Evolutionary conservation across 2,888 invertebrate species (phyloP).

Genomic region (Adelognathus sp.): DNA sequence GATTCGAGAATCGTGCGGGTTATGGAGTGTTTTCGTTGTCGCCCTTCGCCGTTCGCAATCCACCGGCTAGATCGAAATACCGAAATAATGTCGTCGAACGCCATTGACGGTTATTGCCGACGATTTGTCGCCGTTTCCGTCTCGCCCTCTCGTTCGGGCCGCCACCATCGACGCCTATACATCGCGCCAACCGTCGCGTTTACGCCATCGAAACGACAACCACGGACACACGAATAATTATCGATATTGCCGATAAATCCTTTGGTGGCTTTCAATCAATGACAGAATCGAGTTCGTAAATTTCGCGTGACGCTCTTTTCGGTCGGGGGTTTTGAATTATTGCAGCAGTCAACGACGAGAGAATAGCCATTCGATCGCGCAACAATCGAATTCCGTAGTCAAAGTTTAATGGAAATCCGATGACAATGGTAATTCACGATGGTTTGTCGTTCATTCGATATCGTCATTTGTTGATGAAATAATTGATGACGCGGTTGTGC

Average conservation of each 20-base stretch:
- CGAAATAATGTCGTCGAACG: constrained; percentile 69
- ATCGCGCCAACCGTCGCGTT: neutral
- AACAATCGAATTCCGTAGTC: neutral
- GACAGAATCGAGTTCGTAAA: constrained; percentile 17
- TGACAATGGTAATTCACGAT: neutral
- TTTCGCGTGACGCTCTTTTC: neutral
- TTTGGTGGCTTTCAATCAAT: constrained; percentile 50
- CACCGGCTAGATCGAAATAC: constrained; percentile 62
- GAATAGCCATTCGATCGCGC: neutral
- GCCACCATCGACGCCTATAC: neutral
- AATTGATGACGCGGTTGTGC: neutral
- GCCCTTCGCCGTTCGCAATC: constrained; percentile 22
- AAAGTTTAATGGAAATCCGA: neutral
- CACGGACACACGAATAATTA: constrained; percentile 43
- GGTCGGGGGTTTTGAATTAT: constrained; percentile 17
- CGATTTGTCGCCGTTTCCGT: constrained; percentile 66
- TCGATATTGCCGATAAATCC: constrained; percentile 62
- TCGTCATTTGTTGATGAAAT: neutral
- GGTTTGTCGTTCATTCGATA: neutral
- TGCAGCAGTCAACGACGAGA: neutral
- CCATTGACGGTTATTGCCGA: constrained; percentile 70
- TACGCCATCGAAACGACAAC: constrained; percentile 10
- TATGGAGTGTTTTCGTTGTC: constrained; percentile 20
- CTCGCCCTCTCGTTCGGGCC: constrained; percentile 3
- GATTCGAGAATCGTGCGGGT: constrained; percentile 8